Percentiles rank a stretch among this genome's conserved stretches.
These are phyloP conservation scores for Cryptomyrus ogoouensis DNA, from an alignment of 2,113 vertebrate species.

Conservation along the genomic window DNA sequence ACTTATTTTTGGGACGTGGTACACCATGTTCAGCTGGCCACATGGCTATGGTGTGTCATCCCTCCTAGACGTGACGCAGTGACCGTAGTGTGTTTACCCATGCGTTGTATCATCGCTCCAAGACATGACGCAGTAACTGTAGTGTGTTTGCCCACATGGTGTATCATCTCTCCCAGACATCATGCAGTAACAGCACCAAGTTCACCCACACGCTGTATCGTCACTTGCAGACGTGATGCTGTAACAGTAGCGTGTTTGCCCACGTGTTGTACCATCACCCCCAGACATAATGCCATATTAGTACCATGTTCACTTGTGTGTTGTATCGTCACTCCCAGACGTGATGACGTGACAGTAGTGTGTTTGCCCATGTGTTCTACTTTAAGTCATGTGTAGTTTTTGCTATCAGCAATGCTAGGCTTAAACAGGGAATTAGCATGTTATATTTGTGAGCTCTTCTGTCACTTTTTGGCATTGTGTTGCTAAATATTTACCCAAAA, in stretches of 20 bases:
- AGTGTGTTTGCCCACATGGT: background rate
- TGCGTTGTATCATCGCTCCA: background rate
- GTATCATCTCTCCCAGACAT: background rate
- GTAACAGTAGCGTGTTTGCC: background rate
- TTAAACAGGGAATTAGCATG: background rate
- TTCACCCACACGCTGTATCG: too few species aligned
- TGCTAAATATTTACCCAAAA: constrained; percentile 9
- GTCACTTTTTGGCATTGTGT: background rate
- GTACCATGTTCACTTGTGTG: background rate
- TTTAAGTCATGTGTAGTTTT: background rate
- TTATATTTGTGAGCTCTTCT: background rate
- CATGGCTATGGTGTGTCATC: background rate
- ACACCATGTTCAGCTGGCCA: background rate
- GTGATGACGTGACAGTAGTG: background rate
- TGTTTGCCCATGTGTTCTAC: background rate
- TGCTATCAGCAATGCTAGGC: background rate
- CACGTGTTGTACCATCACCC: background rate
- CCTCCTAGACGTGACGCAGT: background rate
- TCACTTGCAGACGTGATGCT: background rate
- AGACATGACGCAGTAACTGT: background rate
- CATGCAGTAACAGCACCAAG: background rate
- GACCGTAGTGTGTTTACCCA: background rate
- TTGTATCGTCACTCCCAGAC: background rate
- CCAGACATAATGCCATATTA: background rate
- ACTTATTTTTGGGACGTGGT: background rate